Evolutionary conservation across 92 coral and sea anemone species (phyloP), one percentile per base, ranked within the genome.

Genomic region (Micromussa lordhowensis): DNA sequence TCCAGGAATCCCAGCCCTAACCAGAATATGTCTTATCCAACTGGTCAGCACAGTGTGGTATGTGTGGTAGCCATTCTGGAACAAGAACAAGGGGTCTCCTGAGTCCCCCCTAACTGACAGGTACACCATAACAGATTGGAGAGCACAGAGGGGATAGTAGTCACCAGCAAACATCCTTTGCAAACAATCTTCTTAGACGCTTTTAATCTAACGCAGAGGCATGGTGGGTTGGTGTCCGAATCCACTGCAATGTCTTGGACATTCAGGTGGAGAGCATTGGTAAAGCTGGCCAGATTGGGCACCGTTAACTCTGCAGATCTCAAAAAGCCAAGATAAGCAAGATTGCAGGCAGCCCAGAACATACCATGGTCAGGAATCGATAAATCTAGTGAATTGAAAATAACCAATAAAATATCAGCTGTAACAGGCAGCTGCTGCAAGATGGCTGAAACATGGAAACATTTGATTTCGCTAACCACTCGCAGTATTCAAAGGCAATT

Each of bases 281-380:
- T 3, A 77, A 87, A 87, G 13, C 63, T 63, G 5, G 83, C 31
- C 32, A 72, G 72, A 21, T 75, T 35, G 66, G 76, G 14, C 1
- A 74, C 49, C 71, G 85, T 36, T 2, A 36, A 36, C 38, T 36
- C 2, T 36, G 38, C 38, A 36, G 38, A 36, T 36, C 38, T 36
- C 30, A 87, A 58, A 19, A 87, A 87, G 2, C 90, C 90, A 64
- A 87, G 79, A 34, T 59, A 79, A 13, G 80, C 90, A 3, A 87
- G 29, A 54, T 51, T 68, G n/a, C 85, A 79, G 4, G 85, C 90
- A 0, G 78, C 79, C 80, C 90, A 87, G 35, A 78, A 79, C 85
- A 79, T 87, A 24, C 24, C 26, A 18, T 73, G 81, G 13, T 85
- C 88, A 18, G 72, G 64, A 10, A n/a, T 22, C 0, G 40, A 1